Conservation (phyloP, 2,888 invertebrate genomes). For the Lymantria dispar region DNA sequence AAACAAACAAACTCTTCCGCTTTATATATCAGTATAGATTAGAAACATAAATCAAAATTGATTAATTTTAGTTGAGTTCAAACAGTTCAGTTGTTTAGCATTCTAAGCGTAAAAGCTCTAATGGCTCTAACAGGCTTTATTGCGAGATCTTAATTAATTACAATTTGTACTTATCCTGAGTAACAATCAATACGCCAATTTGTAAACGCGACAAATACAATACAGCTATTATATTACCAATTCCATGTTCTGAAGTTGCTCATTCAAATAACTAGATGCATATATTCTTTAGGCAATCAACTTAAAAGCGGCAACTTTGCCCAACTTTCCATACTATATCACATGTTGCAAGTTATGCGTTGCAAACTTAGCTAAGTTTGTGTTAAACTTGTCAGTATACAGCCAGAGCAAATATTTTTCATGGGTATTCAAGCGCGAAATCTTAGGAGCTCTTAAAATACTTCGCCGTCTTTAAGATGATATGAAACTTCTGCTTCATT, state of each 20-base stretch:
- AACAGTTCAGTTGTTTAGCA: too few relatives aligned
- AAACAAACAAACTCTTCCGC: too few relatives aligned
- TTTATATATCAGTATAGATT: too few relatives aligned
- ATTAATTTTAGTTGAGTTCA: too few relatives aligned
- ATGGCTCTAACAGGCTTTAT: too few relatives aligned
- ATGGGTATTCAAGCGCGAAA: conserved; percentile 6
- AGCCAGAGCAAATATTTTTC: conserved; percentile 24
- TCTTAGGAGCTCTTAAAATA: conserved; percentile 6
- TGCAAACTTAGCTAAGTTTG: conserved; percentile 32
- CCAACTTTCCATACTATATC: conserved; percentile 24
- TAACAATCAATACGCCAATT: too few relatives aligned
- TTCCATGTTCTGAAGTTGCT: background rate
- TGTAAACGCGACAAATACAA: too few relatives aligned
- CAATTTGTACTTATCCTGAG: too few relatives aligned
- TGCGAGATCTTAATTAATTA: too few relatives aligned
- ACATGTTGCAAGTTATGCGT: conserved; percentile 23
- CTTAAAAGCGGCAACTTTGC: conserved; percentile 65
- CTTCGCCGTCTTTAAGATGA: conserved; percentile 5
- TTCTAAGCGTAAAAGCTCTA: too few relatives aligned
- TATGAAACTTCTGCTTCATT: conserved; percentile 7
- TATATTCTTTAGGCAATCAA: conserved; percentile 70
- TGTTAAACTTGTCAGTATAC: conserved; percentile 39
- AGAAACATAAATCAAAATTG: too few relatives aligned
- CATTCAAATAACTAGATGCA: conserved; percentile 20
- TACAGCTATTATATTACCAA: too few relatives aligned